These are phyloP conservation scores for Isotomurus palustris DNA, from an alignment of 2,888 invertebrate species.

Conservation along the genomic window DNA sequence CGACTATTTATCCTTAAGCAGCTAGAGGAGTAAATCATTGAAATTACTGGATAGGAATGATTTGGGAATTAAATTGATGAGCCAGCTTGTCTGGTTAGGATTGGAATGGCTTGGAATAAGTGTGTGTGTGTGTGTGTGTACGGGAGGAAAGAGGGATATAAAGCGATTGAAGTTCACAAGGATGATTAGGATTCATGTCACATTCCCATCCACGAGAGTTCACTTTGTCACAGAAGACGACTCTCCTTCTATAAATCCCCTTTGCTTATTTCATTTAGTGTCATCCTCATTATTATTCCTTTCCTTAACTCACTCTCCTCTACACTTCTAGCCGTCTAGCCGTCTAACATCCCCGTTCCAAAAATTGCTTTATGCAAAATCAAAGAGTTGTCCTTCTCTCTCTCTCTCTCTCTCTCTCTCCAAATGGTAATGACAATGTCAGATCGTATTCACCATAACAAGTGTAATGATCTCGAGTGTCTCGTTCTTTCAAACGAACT, in stretches of 20 bases:
- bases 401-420: too few species aligned
- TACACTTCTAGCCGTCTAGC: conserved; percentile 19
- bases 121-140: too few species aligned
- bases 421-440: conserved; percentile 9
- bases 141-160: neutral
- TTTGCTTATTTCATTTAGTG: neutral
- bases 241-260: too few species aligned
- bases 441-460: neutral
- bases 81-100: too few species aligned
- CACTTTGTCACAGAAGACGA: conserved; percentile 31
- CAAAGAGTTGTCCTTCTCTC: conserved; percentile 7
- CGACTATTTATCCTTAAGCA: neutral
- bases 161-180: conserved; percentile 14
- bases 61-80: neutral
- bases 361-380: conserved; percentile 15
- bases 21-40: neutral
- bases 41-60: neutral
- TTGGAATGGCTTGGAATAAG: too few species aligned
- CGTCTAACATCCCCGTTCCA: neutral
- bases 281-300: conserved; percentile 14
- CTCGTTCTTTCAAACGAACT: neutral
- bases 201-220: conserved; percentile 12
- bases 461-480: neutral
- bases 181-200: conserved; percentile 35
- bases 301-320: conserved; percentile 11